Conservation (phyloP, 2,113 vertebrate species). For the Pampusana beccarii region DNA sequence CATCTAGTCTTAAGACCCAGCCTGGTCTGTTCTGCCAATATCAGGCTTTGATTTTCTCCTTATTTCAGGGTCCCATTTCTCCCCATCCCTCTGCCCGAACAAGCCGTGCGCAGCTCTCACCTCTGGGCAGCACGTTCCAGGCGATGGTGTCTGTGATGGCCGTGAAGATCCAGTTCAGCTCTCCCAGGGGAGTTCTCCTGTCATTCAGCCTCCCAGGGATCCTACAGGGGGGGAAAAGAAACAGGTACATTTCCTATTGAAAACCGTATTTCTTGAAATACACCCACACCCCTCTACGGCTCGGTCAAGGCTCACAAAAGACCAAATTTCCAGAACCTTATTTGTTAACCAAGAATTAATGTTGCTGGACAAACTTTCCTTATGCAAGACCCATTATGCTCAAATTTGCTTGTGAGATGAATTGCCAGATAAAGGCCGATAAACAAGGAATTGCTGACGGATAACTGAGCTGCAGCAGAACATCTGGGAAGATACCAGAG, state of each 20-base stretch:
- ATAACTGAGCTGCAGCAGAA: too few species aligned
- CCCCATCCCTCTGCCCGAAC: not conserved
- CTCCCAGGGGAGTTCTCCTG: slow-evolving; percentile 94
- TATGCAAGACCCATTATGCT: too few species aligned
- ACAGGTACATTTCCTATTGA: not conserved
- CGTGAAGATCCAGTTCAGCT: slow-evolving; percentile 99
- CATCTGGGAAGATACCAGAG: too few species aligned
- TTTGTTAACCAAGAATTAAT: too few species aligned
- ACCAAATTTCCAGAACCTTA: too few species aligned
- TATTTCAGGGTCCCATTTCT: not conserved
- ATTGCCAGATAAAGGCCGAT: too few species aligned
- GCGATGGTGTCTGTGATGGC: slow-evolving; percentile 99
- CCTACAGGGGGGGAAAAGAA: slow-evolving; percentile 62
- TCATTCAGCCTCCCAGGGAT: slow-evolving; percentile 97
- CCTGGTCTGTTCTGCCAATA: not conserved
- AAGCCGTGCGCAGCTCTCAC: slow-evolving; percentile 64
- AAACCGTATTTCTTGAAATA: accelerated
- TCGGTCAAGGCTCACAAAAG: not conserved
- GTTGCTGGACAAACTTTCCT: too few species aligned
- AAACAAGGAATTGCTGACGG: too few species aligned
- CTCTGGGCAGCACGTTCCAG: slow-evolving; percentile 96
- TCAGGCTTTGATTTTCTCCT: not conserved
- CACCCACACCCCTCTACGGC: not conserved
- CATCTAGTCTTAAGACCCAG: not conserved
- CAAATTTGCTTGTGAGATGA: too few species aligned